phyloP scores from a whole-genome alignment of 1,140 invertebrate genomes.

The Thereuonema tuberculata region DNA sequence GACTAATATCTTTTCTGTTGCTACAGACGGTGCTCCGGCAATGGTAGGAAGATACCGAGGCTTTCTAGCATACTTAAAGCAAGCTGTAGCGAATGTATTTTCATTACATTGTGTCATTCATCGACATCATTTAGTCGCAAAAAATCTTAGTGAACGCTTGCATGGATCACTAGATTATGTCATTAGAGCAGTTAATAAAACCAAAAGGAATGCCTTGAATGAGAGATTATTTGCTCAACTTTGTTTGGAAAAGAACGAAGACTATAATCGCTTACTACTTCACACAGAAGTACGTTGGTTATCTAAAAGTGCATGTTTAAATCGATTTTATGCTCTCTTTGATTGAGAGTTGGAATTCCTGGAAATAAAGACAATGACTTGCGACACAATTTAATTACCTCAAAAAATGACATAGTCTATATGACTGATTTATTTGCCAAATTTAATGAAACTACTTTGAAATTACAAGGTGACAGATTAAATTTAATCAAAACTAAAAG shows the following conservation, averaged over 20 bases:
- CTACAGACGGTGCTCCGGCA: no score
- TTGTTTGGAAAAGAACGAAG: conserved; percentile 17
- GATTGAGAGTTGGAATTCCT: conserved; percentile 18
- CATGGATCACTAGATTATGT: conserved; percentile 16
- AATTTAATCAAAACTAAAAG: conserved; percentile 18
- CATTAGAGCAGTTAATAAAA: conserved; percentile 16
- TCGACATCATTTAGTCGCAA: conserved; percentile 17
- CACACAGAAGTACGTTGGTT: conserved; percentile 14
- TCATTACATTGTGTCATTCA: conserved; percentile 16
- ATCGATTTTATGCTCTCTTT: conserved; percentile 14
- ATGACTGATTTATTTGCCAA: conserved; percentile 18
- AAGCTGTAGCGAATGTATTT: conserved; percentile 11
- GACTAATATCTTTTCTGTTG: no score
- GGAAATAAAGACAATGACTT: neutral
- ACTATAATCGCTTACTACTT: conserved; percentile 16
- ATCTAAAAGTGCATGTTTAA: conserved; percentile 18
- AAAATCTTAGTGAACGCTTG: conserved; percentile 15
- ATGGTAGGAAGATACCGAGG: no score
- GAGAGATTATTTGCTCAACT: conserved; percentile 17
- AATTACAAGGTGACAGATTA: conserved; percentile 15
- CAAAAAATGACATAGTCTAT: conserved; percentile 13
- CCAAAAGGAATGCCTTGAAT: conserved; percentile 13
- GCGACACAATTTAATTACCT: conserved; percentile 13
- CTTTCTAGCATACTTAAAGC: no score
- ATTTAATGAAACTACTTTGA: conserved; percentile 17